These are phyloP conservation scores for Lasiurus cinereus DNA, from an alignment of 2,113 vertebrate genomes.

Conservation along the genomic window DNA sequence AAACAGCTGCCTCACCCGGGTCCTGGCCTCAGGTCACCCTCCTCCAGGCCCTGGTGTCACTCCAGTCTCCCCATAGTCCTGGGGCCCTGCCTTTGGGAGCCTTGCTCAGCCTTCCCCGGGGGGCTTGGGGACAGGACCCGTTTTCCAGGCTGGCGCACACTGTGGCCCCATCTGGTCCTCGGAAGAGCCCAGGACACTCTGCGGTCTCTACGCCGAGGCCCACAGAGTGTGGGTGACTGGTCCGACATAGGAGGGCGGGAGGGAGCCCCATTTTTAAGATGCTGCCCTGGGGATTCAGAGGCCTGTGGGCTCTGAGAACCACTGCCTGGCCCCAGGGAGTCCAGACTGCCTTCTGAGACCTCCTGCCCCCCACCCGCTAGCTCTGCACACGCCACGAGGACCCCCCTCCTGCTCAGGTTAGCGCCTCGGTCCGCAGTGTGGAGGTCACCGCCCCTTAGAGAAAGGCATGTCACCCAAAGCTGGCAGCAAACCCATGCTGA, in stretches of 20 bases:
- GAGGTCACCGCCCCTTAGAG: not conserved
- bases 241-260: not conserved
- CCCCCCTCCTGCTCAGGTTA: too few relatives aligned
- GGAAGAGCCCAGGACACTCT: not conserved
- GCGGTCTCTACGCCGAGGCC: not conserved
- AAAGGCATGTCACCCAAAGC: not conserved
- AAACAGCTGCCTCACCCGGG: not conserved
- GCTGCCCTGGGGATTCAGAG: not conserved
- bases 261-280: not conserved
- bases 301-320: not conserved
- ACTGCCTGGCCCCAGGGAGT: too few relatives aligned
- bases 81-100: not conserved
- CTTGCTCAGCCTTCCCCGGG: not conserved
- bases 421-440: accelerated
- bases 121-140: accelerated
- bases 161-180: not conserved
- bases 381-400: not conserved
- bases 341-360: not conserved
- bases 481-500: not conserved
- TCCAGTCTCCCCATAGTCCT: not conserved
- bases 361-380: accelerated
- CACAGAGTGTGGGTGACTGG: not conserved
- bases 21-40: not conserved
- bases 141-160: not conserved
- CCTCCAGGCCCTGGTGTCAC: not conserved